Evolutionary conservation across 92 coral and sea anemone species (phyloP), one percentile per base, ranked within the genome.

Genomic region (Actinostola sp.): DNA sequence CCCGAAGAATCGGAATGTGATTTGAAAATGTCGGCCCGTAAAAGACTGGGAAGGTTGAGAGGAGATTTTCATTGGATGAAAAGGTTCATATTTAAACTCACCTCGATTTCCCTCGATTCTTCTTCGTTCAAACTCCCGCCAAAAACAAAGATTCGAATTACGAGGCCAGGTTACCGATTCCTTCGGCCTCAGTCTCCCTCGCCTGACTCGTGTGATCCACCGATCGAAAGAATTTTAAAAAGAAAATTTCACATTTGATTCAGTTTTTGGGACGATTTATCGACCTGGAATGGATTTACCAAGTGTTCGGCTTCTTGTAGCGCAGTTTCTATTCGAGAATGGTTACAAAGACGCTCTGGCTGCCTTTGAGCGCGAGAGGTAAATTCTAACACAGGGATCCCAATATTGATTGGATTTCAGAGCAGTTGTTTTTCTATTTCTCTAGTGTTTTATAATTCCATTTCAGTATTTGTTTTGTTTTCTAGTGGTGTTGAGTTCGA

Each of bases 101-200:
- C 89, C 89, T 73, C 54, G 66, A 54, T 85, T 79, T 82, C 72
- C 77, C 74, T 68, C 78, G 80, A 69, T 76, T 66, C 67, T 61
- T 57, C 67, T 72, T 70, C 82, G 51, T 79, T 60, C 73, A 67
- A 79, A 39, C 70, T 79, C 81, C 86, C 86, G 86, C 89, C 86
- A 77, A 67, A 67, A 77, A 66, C 53, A 52, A 45, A 35, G 23
- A 61, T 60, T 46, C 59, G 72, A 19, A 57, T 53, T 23, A 32
- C 14, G n/a, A 49, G 82, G 87, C 82, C 78, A 76, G 87, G 83
- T 20, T 75, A 42, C 87, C 56, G 23, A 42, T 23, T 9, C 29
- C 21, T 2, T 59, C 61, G n/a, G 12, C 30, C 31, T 23, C 50
- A 35, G 46, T 34, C 67, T 62, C 46, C 35, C 28, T 39, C 54